A percentile compares a stretch with the other conserved stretches of the same genome.
Conservation (phyloP, 2,113 vertebrate species). For the Sylvilagus bachmani region DNA sequence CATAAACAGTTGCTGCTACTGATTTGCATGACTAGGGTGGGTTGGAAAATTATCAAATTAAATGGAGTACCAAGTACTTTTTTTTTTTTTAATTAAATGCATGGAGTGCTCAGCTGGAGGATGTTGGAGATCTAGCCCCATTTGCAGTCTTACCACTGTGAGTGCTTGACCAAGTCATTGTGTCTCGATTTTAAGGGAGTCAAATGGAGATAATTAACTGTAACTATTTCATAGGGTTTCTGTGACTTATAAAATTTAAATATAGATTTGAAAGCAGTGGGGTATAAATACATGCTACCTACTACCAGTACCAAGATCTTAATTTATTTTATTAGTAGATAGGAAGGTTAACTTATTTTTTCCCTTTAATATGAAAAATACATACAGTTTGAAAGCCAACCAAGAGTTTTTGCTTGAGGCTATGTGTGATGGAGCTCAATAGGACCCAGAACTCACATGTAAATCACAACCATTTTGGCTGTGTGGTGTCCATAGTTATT, state of each 20-base stretch:
- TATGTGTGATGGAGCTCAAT: not conserved
- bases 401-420: not conserved
- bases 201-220: not conserved
- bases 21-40: not conserved
- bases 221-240: not conserved
- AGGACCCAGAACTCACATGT: not conserved
- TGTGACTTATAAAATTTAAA: conserved; percentile 17
- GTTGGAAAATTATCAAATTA: not conserved
- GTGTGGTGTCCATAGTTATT: not conserved
- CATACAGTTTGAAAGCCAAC: conserved; percentile 13
- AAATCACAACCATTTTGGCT: not conserved
- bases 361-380: conserved; percentile 50
- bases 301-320: conserved; percentile 23
- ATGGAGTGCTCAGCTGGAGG: not conserved
- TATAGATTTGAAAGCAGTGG: not conserved
- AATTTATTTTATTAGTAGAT: conserved; percentile 21
- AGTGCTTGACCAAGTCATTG: not conserved
- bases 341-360: not conserved
- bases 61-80: not conserved
- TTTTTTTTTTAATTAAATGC: not conserved
- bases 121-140: not conserved
- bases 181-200: not conserved
- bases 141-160: not conserved
- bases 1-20: not conserved
- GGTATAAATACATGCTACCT: not conserved